Conservation (phyloP, 92 coral and sea anemone species). For the Parazoanthus darwini region DNA sequence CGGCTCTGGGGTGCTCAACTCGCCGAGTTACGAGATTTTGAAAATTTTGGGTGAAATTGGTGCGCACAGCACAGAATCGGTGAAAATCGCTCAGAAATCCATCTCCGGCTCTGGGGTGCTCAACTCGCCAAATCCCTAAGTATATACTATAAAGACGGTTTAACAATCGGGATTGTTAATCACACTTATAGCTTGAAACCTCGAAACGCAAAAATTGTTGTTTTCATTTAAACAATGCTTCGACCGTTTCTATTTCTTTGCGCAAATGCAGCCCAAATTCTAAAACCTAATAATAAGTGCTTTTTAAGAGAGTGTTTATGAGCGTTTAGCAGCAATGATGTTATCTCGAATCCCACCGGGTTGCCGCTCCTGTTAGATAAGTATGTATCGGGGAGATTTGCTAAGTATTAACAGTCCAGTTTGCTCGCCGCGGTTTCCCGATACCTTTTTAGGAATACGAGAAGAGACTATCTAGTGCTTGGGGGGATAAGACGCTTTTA, state of each 20-base stretch:
- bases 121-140: conserved; percentile 1
- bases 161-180: not conserved
- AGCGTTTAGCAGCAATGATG: conserved; percentile 31
- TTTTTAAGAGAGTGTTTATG: conserved; percentile 20
- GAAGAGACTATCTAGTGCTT: conserved; percentile 13
- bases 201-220: not conserved
- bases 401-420: not conserved
- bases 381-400: not conserved
- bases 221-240: not conserved
- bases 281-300: not conserved
- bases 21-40: no score
- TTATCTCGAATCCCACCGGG: conserved; percentile 22
- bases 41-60: no score
- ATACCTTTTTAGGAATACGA: conserved; percentile 36
- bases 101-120: no score
- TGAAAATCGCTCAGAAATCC: no score
- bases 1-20: no score
- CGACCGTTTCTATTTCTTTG: not conserved
- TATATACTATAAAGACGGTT: not conserved
- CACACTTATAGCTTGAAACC: not conserved
- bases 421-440: not conserved
- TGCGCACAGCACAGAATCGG: no score
- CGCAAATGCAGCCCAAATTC: not conserved
- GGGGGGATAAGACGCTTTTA: conserved; percentile 14
- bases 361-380: conserved; percentile 22